Evolutionary conservation across 64 coral and sea anemone genomes (phyloP).

Genomic region (Dendrophyllia cribrosa): DNA sequence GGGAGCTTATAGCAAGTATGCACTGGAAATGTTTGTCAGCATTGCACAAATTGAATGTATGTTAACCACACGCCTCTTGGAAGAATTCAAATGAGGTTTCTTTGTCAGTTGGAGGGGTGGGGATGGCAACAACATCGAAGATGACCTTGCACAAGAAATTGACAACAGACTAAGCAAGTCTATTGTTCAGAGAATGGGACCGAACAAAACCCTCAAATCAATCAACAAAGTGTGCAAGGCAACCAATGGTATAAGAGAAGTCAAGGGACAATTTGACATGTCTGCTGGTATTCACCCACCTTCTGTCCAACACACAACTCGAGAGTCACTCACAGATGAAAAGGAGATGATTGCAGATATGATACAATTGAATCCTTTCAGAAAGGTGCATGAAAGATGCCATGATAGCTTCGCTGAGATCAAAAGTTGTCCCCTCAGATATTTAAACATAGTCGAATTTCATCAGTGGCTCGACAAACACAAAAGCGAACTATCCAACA

Average conservation of each 20-base stretch:
- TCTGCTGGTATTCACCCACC: slow-evolving; percentile 46
- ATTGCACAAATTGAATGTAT: slow-evolving; percentile 83
- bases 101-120: slow-evolving; percentile 76
- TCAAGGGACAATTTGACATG: slow-evolving; percentile 53
- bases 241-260: slow-evolving; percentile 48
- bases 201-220: slow-evolving; percentile 74
- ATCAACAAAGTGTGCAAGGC: slow-evolving; percentile 78
- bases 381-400: slow-evolving; percentile 28
- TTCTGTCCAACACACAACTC: slow-evolving; percentile 67
- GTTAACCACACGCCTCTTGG: slow-evolving; percentile 66
- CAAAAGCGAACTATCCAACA: slow-evolving; percentile 30
- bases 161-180: slow-evolving; percentile 54
- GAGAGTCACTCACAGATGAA: slow-evolving; percentile 68
- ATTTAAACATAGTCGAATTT: slow-evolving; percentile 71
- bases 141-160: slow-evolving; percentile 78
- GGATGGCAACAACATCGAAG: slow-evolving; percentile 74
- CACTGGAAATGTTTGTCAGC: slow-evolving; percentile 74
- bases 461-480: slow-evolving; percentile 73
- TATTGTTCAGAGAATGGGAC: slow-evolving; percentile 78
- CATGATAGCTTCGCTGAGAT: slow-evolving; percentile 64
- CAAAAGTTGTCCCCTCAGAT: slow-evolving; percentile 38
- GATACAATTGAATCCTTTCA: slow-evolving; percentile 70
- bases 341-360: slow-evolving; percentile 72
- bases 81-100: slow-evolving; percentile 77
- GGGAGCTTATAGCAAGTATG: slow-evolving; percentile 84